These are phyloP conservation scores for Battus philenor DNA, from an alignment of 1,140 invertebrate genomes.

Conservation along the genomic window DNA sequence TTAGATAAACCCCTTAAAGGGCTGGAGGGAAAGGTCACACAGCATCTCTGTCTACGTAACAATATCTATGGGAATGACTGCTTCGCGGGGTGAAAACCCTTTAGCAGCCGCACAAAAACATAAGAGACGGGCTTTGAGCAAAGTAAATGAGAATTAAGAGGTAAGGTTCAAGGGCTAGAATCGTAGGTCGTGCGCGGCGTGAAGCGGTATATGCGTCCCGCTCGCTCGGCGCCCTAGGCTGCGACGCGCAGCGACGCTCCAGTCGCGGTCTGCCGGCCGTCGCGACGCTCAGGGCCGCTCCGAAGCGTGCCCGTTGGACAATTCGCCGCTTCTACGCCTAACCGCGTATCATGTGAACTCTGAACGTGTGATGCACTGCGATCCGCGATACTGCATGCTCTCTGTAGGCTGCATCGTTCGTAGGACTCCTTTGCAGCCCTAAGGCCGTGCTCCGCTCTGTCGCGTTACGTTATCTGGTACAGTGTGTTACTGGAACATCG, in stretches of 20 bases:
- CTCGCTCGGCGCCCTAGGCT: slow-evolving; percentile 62
- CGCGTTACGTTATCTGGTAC: slow-evolving; percentile 28
- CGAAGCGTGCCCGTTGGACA: slow-evolving; percentile 40
- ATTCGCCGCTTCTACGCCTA: no score
- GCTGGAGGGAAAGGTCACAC: slow-evolving; percentile 50
- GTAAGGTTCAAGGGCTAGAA: slow-evolving; percentile 66
- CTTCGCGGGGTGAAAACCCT: slow-evolving; percentile 63
- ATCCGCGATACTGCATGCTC: slow-evolving; percentile 19
- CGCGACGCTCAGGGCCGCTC: slow-evolving; percentile 65
- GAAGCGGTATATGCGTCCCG: slow-evolving; percentile 63
- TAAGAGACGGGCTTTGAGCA: slow-evolving; percentile 42
- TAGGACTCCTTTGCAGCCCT: slow-evolving; percentile 20
- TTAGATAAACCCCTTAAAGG: slow-evolving; percentile 59
- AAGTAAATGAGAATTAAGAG: slow-evolving; percentile 59
- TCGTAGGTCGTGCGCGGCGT: slow-evolving; percentile 41
- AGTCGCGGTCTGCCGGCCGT: slow-evolving; percentile 72
- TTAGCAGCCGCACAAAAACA: slow-evolving; percentile 46
- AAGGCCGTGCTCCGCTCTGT: slow-evolving; percentile 14
- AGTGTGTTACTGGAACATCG: slow-evolving; percentile 53
- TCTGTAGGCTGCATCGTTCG: slow-evolving; percentile 24
- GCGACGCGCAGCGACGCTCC: slow-evolving; percentile 61
- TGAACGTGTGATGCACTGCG: slow-evolving; percentile 57
- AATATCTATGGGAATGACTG: slow-evolving; percentile 43
- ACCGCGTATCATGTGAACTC: slow-evolving; percentile 39
- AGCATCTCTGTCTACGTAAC: slow-evolving; percentile 67